Base-by-base conservation (phyloP, 2,797 vertebrate genomes). In the Sciurus carolinensis region DNA sequence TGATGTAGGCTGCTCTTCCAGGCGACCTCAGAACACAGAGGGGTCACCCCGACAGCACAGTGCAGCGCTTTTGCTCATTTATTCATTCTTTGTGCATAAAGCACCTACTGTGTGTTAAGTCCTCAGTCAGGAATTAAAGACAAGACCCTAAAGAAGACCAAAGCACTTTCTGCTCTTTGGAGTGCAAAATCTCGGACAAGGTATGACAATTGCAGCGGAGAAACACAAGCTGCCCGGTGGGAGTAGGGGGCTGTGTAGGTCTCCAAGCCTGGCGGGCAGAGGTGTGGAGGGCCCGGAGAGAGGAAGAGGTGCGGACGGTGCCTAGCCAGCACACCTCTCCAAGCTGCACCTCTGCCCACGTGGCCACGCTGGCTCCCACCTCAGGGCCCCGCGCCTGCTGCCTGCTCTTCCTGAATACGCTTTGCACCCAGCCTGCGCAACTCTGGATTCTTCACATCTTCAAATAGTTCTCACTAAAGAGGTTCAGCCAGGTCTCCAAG, bases 311-410 rank as follows among this genome's bases (percentile, higher is more conserved):
- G 24, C 39, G 11, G 22, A 2, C 18, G 0, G 12, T 3, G 1
- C 3, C 52, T 75, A 36, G 13, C 8, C 5, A 8, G 44, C 11
- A 36, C 11, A 10, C 3, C 1, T 4, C 28, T 57, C 57, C 36
- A 36, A 2, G 36, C 36, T 36, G 36, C 36, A 3, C 36, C 36
- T 36, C 36, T 36, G 36, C 36, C 36, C 36, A 36, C 36, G 36
- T 22, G 1, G 0, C 2, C 10, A 0, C 3, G 5, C 28, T 5
- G 28, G 5, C 0, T 36, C 20, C n/a, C 26, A 26, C 57, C 42
- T 6, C 13, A 6, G 66, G 42, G 44, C 64, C 54, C 86, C 17
- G 71, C 52, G 10, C 5, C 2, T 33, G 42, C 59, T 24, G 18
- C 24, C 44, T 0, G 3, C 33, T 50, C 67, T 1, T 50, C 72